phyloP scores from a whole-genome alignment of 2,113 vertebrate species.

The Oplegnathus fasciatus region DNA sequence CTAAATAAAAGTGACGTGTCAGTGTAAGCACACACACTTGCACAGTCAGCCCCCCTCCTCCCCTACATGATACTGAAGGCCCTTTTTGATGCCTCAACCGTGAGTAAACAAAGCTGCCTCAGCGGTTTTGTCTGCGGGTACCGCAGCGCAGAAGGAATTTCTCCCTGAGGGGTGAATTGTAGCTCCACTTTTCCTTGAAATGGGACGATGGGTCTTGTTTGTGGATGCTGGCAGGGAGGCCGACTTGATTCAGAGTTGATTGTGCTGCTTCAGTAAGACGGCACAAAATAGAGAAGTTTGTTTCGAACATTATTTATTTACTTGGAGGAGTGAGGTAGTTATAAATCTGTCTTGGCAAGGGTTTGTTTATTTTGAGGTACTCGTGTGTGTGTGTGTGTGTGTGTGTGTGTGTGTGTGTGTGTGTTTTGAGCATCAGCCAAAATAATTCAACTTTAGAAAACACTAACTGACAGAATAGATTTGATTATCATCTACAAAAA shows the following conservation, averaged over 20 bases:
- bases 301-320: slow-evolving; percentile 6
- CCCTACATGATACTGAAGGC: slow-evolving; percentile 39
- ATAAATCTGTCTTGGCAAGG: not conserved
- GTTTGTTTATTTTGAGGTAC: slow-evolving; percentile 2
- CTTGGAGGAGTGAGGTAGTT: not conserved
- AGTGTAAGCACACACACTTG: slow-evolving; percentile 38
- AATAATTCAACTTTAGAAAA: slow-evolving; percentile 1
- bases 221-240: slow-evolving; percentile 10
- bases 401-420: slow-evolving; percentile 1
- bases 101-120: slow-evolving; percentile 71
- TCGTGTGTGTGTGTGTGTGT: not conserved
- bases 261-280: slow-evolving; percentile 48
- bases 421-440: not conserved
- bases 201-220: slow-evolving; percentile 35
- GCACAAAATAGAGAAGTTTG: not conserved
- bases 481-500: not conserved
- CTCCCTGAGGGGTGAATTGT: slow-evolving; percentile 30
- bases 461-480: not conserved
- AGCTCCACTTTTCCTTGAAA: slow-evolving; percentile 39
- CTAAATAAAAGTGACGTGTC: slow-evolving; percentile 53
- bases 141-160: slow-evolving; percentile 50
- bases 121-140: slow-evolving; percentile 61
- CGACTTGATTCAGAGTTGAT: slow-evolving; percentile 16
- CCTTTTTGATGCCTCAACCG: slow-evolving; percentile 56
- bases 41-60: slow-evolving; percentile 33